Evolutionary conservation across 2,113 vertebrate species (phyloP), one percentile per base, ranked within the genome.

Genomic region (Spilogale gracilis): DNA sequence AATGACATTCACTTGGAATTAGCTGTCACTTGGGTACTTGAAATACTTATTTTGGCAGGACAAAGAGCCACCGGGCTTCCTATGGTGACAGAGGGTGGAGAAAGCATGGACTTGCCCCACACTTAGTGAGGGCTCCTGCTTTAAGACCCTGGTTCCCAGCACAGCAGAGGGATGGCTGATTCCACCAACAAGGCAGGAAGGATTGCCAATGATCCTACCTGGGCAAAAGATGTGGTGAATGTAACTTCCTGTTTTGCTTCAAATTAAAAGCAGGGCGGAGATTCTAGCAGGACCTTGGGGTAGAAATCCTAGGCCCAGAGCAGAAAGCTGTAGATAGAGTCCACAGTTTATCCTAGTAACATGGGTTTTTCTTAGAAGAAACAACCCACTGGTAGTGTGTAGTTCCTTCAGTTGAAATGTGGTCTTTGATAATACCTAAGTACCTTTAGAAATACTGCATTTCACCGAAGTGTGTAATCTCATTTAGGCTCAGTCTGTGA

Each of bases 221-320:
- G 73, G 69, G 78, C 74, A 18, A 56, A 65, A 92, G 32, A 73
- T 43, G 38, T 5, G 52, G 52, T 38, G 45, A 63, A 30, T 30
- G 30, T 63, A 16, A 95, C 58, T 87, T 96, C 45, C 78, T 80
- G 86, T 95, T 92, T 94, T 81, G 50, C 85, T 32, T 21, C 58
- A 63, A 63, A 83, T 67, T 52, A 38, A 93, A 81, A 63, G 38
- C 50, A 43, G 5, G 6, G 2, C 13, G 11, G 58, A 73, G 58
- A 56, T 63, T 30, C 67, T 18, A 52, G 43, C 14, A 81, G 32
- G 58, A 45, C 78, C n/a, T 38, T 30, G 23, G 90, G 23, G n/a
- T 69, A 61, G 71, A 61, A 93, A 25, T 65, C 86, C 21, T 73
- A 52, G 45, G 50, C 58, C 38, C 14, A 23, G 45, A 80, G 38